Evolutionary conservation across 2,797 vertebrate genomes (phyloP), one percentile per base, ranked within the genome.

Genomic region (Pempheris klunzingeri): DNA sequence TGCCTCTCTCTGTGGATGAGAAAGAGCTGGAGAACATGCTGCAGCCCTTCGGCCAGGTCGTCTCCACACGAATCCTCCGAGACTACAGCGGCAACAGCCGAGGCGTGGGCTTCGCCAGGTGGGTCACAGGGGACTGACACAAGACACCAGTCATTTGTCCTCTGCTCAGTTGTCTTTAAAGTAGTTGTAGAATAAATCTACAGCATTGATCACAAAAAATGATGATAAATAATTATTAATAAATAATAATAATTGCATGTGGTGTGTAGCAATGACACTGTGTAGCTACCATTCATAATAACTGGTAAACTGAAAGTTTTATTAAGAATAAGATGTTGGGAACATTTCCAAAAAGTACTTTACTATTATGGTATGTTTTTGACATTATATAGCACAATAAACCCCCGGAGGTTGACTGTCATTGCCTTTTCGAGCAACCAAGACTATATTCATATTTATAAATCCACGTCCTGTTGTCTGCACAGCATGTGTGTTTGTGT

Each of bases 51-150:
- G 98, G 98, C 67, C 97, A 98, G 88, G 98, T 99, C 18, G 97
- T 99, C 86, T 99, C 98, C 83, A 99, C 98, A 0, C 95, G 98
- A 81, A 98, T 99, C 95, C 96, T 99, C 54, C 94, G 98, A 47
- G 98, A 99, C 92, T 97, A 97, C 12, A 98, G 96, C 26, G 98
- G 98, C 34, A 95, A 97, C 85, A 99, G 98, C 92, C 95, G 98
- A 86, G 98, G 98, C 1, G 98, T 99, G 86, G 98, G 98, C 85
- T 99, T 99, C 83, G 98, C 98, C 90, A 98, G 98, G 98, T 99
- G 84, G 71, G 92, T 91, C 10, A 13, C 32, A 32, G n/a, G 11
- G 17, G 46, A 59, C 11, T 12, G 26, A 53, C 17, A 39, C 5
- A 75, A 54, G 55, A 30, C 4, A 54, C 39, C 36, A 2, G 65